Evolutionary conservation across 2,888 invertebrate species (phyloP).

Genomic region (Pandemis heparana): DNA sequence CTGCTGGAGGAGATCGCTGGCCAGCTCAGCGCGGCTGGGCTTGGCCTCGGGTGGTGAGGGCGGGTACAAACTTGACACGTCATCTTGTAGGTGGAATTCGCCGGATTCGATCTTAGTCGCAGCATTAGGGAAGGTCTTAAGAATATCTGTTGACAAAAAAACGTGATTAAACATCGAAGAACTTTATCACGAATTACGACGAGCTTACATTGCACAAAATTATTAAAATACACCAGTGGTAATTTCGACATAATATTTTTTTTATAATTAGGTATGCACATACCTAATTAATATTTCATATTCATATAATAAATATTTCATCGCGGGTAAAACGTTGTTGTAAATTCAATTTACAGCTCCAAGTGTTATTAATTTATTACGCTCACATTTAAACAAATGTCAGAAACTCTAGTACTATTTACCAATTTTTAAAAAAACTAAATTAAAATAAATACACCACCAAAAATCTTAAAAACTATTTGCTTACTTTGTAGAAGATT

Average conservation of each 20-base stretch:
- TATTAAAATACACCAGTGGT: not conserved
- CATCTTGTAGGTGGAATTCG: slow-evolving; percentile 65
- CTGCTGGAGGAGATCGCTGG: slow-evolving; percentile 88
- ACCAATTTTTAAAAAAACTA: not conserved
- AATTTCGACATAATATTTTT: too few species aligned
- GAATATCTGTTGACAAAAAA: slow-evolving; percentile 67
- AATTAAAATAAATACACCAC: not conserved
- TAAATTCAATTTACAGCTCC: not conserved
- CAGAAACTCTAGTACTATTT: too few species aligned
- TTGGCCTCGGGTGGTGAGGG: slow-evolving; percentile 77
- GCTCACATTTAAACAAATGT: not conserved
- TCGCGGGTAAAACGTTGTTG: not conserved
- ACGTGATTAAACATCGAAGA: not conserved
- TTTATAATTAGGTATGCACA: too few species aligned
- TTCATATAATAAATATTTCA: too few species aligned
- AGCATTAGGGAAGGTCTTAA: slow-evolving; percentile 75
- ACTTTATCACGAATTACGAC: not conserved
- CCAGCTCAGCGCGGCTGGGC: slow-evolving; percentile 85
- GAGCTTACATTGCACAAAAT: not conserved
- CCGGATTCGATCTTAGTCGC: slow-evolving; percentile 71
- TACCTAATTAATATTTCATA: too few species aligned
- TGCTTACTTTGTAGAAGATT: slow-evolving; percentile 77
- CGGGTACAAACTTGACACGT: slow-evolving; percentile 68
- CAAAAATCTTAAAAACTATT: not conserved
- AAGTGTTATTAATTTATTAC: not conserved